A percentile compares a stretch with the other conserved stretches of the same genome.
phyloP scores from a whole-genome alignment of 2,113 vertebrate species.

The Pachypanchax playfairii region DNA sequence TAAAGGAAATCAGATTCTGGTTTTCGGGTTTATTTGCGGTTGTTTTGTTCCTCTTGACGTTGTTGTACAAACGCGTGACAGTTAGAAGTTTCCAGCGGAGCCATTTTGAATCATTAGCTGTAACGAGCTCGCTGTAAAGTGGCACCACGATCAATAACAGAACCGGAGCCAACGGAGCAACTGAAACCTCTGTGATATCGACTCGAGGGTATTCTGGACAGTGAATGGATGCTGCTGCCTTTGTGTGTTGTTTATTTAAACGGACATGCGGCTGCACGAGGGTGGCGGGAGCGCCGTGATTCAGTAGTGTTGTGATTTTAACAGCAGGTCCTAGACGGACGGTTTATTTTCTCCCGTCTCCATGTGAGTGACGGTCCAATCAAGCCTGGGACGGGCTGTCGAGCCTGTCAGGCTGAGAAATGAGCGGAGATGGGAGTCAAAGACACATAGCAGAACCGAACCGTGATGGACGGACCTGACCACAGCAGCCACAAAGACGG shows the following conservation, averaged over 20 bases:
- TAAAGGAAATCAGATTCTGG: too few species aligned
- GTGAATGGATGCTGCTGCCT: conserved; percentile 5
- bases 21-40: too few species aligned
- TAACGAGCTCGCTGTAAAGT: conserved; percentile 34
- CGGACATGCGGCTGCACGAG: not conserved
- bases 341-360: conserved; percentile 58
- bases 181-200: not conserved
- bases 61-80: conserved; percentile 6
- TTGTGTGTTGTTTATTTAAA: conserved; percentile 29
- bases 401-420: conserved; percentile 70
- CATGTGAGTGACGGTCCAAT: conserved; percentile 71
- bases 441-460: conserved; percentile 57
- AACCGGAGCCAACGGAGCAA: conserved; percentile 17
- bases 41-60: not conserved
- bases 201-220: conserved; percentile 4
- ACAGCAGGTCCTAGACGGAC: conserved; percentile 38
- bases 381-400: conserved; percentile 60
- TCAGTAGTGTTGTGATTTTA: conserved; percentile 62
- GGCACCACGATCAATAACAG: conserved; percentile 53
- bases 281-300: conserved; percentile 35
- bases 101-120: conserved; percentile 75
- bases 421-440: conserved; percentile 68
- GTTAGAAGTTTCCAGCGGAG: conserved; percentile 6
- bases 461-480: conserved; percentile 67
- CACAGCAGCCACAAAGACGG: conserved; percentile 20